Base-by-base conservation (phyloP, 1,140 invertebrate genomes). In the Drosophila erecta region DNA sequence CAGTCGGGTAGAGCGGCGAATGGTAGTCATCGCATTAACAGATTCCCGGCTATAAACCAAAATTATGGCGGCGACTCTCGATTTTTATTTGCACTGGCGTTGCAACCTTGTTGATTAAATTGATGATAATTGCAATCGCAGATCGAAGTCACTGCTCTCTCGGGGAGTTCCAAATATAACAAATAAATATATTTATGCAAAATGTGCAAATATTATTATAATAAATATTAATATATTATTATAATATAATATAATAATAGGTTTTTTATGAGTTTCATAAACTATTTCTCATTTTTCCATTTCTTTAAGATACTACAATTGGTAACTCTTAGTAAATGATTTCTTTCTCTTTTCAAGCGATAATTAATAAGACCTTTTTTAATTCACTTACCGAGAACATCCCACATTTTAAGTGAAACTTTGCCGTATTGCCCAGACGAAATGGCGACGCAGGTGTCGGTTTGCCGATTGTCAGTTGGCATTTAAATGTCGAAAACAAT, bases 51-150 rank as follows among this genome's bases (percentile, higher is more conserved):
- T 69, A 86, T 86, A 86, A 86, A 83, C 78, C 78, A 87, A 89
- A 87, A 87, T 89, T 83, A 89, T 86, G 64, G 55, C 57, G 71
- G 51, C 75, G 67, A 58, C 59, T 41, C 56, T 61, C 66, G 71
- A 53, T 76, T 79, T 81, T 89, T 87, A 76, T 87, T 83, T 87
- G 79, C 71, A 41, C n/a, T 44, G 53, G 22, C 69, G 38, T 56
- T 76, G 51, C 75, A 55, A 69, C 59, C 84, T 79, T 79, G 76
- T 86, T 86, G 85, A 83, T 87, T 87, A 83, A 87, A 86, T 87
- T 87, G 84, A 87, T 83, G 79, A 65, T 56, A 67, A 87, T 61
- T 76, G 83, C 70, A 76, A 69, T 69, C 61, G 64, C 65, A 55
- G 54, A 57, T 55, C 54, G 62, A 20, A 60, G 50, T 61, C 44